phyloP scores from a whole-genome alignment of 1,140 invertebrate genomes.

The Chelonus insularis region DNA sequence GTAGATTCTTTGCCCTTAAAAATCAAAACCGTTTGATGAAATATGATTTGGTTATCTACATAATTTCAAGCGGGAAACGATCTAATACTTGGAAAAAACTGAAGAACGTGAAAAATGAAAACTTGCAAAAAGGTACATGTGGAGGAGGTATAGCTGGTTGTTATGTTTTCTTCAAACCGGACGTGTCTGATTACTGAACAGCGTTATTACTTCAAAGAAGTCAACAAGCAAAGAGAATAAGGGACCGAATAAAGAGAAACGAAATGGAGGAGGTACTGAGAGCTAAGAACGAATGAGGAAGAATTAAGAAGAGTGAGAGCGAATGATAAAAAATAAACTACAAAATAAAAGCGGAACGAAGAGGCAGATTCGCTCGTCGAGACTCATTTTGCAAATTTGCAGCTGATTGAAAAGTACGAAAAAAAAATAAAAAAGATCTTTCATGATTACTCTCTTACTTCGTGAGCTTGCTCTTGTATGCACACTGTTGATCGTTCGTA shows the following conservation, averaged over 20 bases:
- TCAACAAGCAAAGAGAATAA: background rate
- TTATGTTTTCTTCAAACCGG: slow-evolving; percentile 28
- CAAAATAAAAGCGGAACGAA: slow-evolving; percentile 3
- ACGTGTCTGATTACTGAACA: slow-evolving; percentile 48
- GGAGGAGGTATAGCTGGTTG: too few species aligned
- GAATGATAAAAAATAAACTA: slow-evolving; percentile 15
- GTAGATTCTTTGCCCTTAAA: too few species aligned
- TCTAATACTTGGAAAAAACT: too few species aligned
- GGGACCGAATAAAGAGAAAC: background rate
- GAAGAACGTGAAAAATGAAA: background rate
- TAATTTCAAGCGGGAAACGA: too few species aligned
- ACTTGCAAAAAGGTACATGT: background rate
- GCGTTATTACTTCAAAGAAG: slow-evolving; percentile 42
- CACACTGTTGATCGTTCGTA: background rate
- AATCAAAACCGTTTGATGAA: too few species aligned
- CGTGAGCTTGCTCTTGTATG: background rate
- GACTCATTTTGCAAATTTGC: slow-evolving; percentile 49
- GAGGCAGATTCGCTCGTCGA: background rate
- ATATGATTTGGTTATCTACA: too few species aligned
- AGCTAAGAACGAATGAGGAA: slow-evolving; percentile 1
- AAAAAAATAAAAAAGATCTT: slow-evolving; percentile 27
- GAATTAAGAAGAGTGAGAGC: background rate
- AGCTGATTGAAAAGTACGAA: slow-evolving; percentile 47
- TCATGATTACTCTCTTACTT: slow-evolving; percentile 27
- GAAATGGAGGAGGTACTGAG: background rate